Percentiles rank a stretch among this genome's conserved stretches.
Evolutionary conservation across 2,888 invertebrate species (phyloP).

Genomic region (Endomychus coccineus): DNA sequence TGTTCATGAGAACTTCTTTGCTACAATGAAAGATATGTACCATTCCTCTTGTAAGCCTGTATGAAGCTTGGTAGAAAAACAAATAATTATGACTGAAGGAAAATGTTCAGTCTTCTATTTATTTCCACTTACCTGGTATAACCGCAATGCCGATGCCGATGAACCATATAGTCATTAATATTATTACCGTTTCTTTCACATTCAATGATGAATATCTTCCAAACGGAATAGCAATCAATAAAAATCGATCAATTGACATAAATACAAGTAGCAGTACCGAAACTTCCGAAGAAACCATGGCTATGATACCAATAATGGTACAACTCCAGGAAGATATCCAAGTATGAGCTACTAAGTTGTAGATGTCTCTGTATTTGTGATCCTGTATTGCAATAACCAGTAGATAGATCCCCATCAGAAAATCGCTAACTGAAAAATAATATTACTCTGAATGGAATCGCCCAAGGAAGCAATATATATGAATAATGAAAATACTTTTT

Average conservation of each 20-base stretch:
- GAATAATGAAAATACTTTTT: no score
- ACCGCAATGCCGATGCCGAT: slow-evolving; percentile 52
- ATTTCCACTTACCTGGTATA: slow-evolving; percentile 48
- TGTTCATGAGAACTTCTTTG: no score
- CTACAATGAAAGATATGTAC: no score
- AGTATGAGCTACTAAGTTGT: slow-evolving; percentile 49
- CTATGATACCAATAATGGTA: slow-evolving; percentile 52
- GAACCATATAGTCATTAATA: slow-evolving; percentile 52
- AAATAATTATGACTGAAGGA: no score
- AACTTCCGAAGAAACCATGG: slow-evolving; percentile 60
- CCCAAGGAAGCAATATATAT: no score
- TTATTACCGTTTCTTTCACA: slow-evolving; percentile 45
- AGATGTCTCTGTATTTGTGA: slow-evolving; percentile 49
- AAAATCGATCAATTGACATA: slow-evolving; percentile 61
- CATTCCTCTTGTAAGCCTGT: no score
- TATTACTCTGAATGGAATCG: slow-evolving; percentile 4
- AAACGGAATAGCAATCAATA: slow-evolving; percentile 54
- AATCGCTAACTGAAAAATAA: slow-evolving; percentile 49
- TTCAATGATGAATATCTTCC: slow-evolving; percentile 49
- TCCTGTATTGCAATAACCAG: slow-evolving; percentile 54
- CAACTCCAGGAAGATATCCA: slow-evolving; percentile 62
- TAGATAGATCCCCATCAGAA: slow-evolving; percentile 61
- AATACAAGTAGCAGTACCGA: slow-evolving; percentile 60
- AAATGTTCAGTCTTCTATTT: no score
- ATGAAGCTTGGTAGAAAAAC: no score